Evolutionary conservation across 2,113 vertebrate genomes (phyloP), one percentile per base, ranked within the genome.

Genomic region (Mesoclemmys tuberculata): DNA sequence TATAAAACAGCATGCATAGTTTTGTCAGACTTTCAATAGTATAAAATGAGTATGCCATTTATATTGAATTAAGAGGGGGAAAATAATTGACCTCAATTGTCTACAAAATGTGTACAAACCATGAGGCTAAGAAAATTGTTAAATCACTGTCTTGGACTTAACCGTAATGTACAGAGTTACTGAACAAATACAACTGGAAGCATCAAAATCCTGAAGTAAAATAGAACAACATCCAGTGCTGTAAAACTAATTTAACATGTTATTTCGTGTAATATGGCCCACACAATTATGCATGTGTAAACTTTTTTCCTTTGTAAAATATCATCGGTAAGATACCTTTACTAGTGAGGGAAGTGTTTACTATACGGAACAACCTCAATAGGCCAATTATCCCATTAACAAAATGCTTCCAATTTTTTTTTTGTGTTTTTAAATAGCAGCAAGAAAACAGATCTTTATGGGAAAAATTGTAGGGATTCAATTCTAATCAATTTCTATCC

Each of bases 1-100:
- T 98, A 98, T 97, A 98, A 98, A 98, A 98, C 95, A 96, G 98
- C 99, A 99, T 99, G 99, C 99, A 99, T 99, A 99, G 98, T 87
- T 85, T 93, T 97, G 88, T 5, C 95, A 95, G 97, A 94, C 93
- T 97, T 98, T 97, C 91, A 91, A 92, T 94, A 95, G 90, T 93
- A 94, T 87, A 92, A 91, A 91, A 55, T 27, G 78, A 75, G 85
- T 95, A 83, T 86, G 92, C 90, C 84, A 64, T 90, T 96, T 92
- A 93, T 87, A 92, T 88, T 85, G 79, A 94, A 92, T 51, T 81
- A 74, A 78, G 91, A 68, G 52, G 41, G 64, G 44, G 77, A 24
- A 86, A 29, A 51, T 18, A 58, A 27, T 3, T 3, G 27, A 87
- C 48, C 55, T 80, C 14, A 22, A 88, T 92, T 88, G 61, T 84